A percentile compares a stretch with the other conserved stretches of the same genome.
These are phyloP conservation scores for Macrotrachela quadricornifera DNA, from an alignment of 1,140 invertebrate species.

Conservation along the genomic window DNA sequence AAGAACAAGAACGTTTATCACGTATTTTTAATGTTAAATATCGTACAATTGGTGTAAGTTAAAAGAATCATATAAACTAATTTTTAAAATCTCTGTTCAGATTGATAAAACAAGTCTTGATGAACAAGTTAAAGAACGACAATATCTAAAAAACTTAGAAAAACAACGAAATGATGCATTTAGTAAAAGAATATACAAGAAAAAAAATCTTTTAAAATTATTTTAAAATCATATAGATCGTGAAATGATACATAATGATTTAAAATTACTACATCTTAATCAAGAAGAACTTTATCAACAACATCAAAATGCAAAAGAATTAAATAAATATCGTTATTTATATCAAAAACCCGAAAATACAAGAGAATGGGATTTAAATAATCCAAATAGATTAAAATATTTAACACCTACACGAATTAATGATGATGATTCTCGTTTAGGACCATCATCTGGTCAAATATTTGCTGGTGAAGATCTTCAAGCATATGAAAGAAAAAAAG, in stretches of 20 bases:
- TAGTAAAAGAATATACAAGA: conserved; percentile 20
- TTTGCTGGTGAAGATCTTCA: conserved; percentile 57
- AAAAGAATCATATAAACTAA: no score
- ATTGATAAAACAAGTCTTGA: conserved; percentile 51
- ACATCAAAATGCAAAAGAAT: conserved; percentile 41
- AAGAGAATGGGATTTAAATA: conserved; percentile 60
- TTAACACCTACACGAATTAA: conserved; percentile 42
- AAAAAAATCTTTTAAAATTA: no score
- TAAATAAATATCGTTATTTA: conserved; percentile 47
- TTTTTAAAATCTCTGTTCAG: conserved; percentile 25
- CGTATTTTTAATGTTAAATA: conserved; percentile 59
- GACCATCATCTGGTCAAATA: conserved; percentile 35
- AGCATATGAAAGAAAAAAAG: conserved; percentile 33
- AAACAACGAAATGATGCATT: conserved; percentile 39
- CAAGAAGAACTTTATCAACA: conserved; percentile 37
- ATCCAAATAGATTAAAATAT: conserved; percentile 51
- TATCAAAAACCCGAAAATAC: conserved; percentile 50
- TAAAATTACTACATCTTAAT: conserved; percentile 21
- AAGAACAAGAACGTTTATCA: conserved; percentile 51
- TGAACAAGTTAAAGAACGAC: conserved; percentile 52
- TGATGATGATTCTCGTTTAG: conserved; percentile 46
- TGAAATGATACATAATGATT: conserved; percentile 25
- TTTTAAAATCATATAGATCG: conserved; percentile 22
- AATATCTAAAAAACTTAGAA: conserved; percentile 36
- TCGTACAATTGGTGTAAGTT: conserved; percentile 47